A percentile compares a stretch with the other conserved stretches of the same genome.
These are phyloP conservation scores for Daubentonia madagascariensis DNA, from an alignment of 2,113 vertebrate genomes.

Conservation along the genomic window DNA sequence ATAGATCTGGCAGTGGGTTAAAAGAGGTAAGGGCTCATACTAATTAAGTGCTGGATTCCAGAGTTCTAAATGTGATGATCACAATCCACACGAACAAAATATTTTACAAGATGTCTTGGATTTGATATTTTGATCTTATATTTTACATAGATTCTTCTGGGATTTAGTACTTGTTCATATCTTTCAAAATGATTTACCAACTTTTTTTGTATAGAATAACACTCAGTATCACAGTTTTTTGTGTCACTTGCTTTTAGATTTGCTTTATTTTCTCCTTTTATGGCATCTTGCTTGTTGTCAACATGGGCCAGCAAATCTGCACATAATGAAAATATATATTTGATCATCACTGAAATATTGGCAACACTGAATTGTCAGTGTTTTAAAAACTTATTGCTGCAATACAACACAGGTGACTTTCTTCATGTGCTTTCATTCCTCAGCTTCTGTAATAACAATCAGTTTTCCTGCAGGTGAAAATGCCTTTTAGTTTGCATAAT, in stretches of 20 bases:
- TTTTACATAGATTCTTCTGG: background rate
- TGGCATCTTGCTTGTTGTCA: slow-evolving; percentile 63
- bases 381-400: slow-evolving; percentile 70
- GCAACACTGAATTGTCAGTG: slow-evolving; percentile 49
- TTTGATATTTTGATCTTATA: background rate
- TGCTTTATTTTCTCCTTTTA: slow-evolving; percentile 53
- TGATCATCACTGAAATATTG: slow-evolving; percentile 65
- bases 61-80: background rate
- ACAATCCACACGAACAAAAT: background rate
- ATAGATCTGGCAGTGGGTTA: background rate
- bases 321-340: slow-evolving; percentile 70
- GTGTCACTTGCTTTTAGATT: slow-evolving; percentile 44
- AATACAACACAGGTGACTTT: slow-evolving; percentile 48
- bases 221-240: background rate
- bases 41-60: background rate
- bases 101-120: background rate
- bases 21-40: background rate
- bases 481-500: slow-evolving; percentile 68
- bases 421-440: slow-evolving; percentile 64
- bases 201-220: background rate
- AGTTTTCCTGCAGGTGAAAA: slow-evolving; percentile 74
- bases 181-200: background rate
- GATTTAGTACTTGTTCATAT: background rate
- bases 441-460: slow-evolving; percentile 67
- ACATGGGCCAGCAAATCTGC: slow-evolving; percentile 59